Percentiles rank a stretch among this genome's conserved stretches.
Conservation (phyloP, 2,113 vertebrate genomes). For the Hirundichthys speculiger region DNA sequence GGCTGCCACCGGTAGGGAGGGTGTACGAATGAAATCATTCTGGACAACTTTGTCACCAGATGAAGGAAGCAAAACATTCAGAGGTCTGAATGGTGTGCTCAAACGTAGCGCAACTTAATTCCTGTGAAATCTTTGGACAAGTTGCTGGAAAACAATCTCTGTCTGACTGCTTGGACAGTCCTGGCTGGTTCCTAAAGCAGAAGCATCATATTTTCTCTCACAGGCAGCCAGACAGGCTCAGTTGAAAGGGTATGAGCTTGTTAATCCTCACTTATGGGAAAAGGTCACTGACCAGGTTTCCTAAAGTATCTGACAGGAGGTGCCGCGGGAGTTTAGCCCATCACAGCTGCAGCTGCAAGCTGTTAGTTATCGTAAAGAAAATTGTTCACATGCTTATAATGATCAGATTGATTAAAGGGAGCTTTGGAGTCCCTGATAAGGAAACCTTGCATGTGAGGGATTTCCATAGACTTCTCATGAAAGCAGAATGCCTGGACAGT, state of each 20-base stretch:
- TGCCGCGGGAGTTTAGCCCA: slow-evolving; percentile 1
- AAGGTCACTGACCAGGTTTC: slow-evolving; percentile 31
- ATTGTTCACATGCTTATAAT: slow-evolving; percentile 4
- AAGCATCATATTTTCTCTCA: neutral
- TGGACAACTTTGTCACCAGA: neutral
- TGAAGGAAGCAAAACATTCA: slow-evolving; percentile 13
- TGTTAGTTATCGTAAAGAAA: neutral
- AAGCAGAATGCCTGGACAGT: too few relatives aligned
- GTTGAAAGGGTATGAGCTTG: slow-evolving; percentile 5
- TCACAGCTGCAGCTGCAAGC: slow-evolving; percentile 8
- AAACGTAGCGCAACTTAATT: neutral
- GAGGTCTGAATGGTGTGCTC: slow-evolving; percentile 6
- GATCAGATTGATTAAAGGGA: slow-evolving; percentile 17
- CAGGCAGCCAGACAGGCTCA: neutral
- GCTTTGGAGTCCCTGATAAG: slow-evolving; percentile 15
- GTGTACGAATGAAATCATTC: neutral
- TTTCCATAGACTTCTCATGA: slow-evolving; percentile 26
- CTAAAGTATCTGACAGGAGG: slow-evolving; percentile 1
- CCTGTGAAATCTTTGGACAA: slow-evolving; percentile 28
- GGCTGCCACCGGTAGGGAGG: neutral
- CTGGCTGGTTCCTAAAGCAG: slow-evolving; percentile 6
- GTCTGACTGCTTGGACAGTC: slow-evolving; percentile 26
- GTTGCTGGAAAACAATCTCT: slow-evolving; percentile 19
- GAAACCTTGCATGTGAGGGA: slow-evolving; percentile 16
- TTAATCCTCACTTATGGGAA: slow-evolving; percentile 14